These are phyloP conservation scores for Stenchaetothrips biformis DNA, from an alignment of 2,888 invertebrate genomes.

Conservation along the genomic window DNA sequence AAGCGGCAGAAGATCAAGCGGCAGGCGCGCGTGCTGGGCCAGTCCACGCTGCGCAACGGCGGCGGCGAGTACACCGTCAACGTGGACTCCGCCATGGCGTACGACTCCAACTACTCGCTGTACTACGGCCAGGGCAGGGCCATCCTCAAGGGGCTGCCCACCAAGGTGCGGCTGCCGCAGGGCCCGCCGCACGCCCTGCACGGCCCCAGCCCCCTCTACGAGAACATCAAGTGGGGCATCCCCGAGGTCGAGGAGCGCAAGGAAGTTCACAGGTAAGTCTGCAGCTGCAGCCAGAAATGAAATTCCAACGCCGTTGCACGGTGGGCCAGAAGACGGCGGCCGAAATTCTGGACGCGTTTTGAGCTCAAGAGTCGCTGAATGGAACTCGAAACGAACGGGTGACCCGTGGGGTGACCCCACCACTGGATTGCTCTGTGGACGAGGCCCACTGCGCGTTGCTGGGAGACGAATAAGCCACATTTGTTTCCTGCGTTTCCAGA, in stretches of 20 bases:
- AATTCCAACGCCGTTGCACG: too few relatives aligned
- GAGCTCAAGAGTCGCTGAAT: too few relatives aligned
- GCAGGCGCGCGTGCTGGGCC: constrained; percentile 52
- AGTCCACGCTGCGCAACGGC: constrained; percentile 50
- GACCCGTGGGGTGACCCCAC: too few relatives aligned
- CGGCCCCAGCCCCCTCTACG: constrained; percentile 41
- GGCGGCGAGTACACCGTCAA: constrained; percentile 53
- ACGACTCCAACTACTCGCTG: constrained; percentile 62
- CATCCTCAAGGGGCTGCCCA: constrained; percentile 65
- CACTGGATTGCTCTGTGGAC: too few relatives aligned
- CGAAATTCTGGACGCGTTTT: too few relatives aligned
- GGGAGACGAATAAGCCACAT: background rate
- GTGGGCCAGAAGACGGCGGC: too few relatives aligned
- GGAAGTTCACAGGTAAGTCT: constrained; percentile 49
- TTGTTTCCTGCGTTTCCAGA: constrained; percentile 43
- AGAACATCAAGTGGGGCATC: constrained; percentile 66
- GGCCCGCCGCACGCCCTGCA: constrained; percentile 44
- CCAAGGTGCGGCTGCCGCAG: constrained; percentile 57
- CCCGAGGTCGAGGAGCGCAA: constrained; percentile 52
- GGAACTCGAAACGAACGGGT: too few relatives aligned
- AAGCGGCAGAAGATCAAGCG: constrained; percentile 52
- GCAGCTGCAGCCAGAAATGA: background rate
- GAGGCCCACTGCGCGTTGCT: too few relatives aligned
- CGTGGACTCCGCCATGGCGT: constrained; percentile 69
- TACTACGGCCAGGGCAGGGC: constrained; percentile 77